Evolutionary conservation across 2,113 vertebrate genomes (phyloP).

Genomic region (Phylloscopus trochiloides): DNA sequence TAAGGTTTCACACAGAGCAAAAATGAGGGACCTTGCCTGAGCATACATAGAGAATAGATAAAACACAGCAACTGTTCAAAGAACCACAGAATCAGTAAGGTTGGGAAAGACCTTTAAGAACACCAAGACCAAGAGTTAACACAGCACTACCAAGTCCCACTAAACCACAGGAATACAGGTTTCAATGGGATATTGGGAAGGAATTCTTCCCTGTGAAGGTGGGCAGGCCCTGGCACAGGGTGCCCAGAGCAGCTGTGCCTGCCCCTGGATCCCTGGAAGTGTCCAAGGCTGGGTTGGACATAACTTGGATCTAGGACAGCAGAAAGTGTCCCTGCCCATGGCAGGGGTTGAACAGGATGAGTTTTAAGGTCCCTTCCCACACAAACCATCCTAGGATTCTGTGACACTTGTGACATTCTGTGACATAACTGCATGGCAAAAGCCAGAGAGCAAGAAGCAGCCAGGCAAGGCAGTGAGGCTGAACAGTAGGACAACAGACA

Average conservation of each 20-base stretch:
- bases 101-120: neutral
- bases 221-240: fast-evolving
- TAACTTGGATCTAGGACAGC: neutral
- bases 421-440: neutral
- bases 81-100: neutral
- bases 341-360: neutral
- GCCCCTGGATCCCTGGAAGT: neutral
- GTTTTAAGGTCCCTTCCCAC: neutral
- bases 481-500: neutral
- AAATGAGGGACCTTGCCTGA: neutral
- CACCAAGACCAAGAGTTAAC: neutral
- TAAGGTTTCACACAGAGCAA: neutral
- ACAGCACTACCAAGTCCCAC: neutral
- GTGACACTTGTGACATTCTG: neutral
- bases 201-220: neutral
- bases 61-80: neutral
- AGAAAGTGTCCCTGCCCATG: neutral
- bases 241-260: neutral
- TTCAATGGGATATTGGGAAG: neutral
- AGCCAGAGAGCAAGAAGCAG: neutral
- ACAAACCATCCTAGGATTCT: neutral
- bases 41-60: fast-evolving
- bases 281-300: fast-evolving
- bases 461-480: neutral
- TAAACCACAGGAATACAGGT: neutral